Conservation (phyloP, 2,888 invertebrate genomes). For the Eupithecia exiguata region DNA sequence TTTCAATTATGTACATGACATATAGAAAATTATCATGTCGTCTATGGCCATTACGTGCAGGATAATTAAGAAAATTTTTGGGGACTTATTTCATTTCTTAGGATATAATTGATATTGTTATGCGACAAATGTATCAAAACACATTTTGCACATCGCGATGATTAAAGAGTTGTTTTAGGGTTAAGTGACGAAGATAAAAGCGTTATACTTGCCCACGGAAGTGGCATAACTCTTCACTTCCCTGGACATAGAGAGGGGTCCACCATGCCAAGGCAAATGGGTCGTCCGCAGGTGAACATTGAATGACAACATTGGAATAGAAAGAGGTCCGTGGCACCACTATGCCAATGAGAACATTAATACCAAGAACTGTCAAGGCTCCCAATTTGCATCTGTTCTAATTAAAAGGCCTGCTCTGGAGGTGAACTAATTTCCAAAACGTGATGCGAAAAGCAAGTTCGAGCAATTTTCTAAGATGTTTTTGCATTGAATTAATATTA, state of each 20-base stretch:
- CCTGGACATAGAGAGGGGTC: no score
- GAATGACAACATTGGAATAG: not conserved
- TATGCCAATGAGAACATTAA: not conserved
- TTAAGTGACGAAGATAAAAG: no score
- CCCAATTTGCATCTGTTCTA: not conserved
- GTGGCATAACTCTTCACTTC: no score
- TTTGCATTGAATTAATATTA: slow-evolving; percentile 8
- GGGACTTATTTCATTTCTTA: no score
- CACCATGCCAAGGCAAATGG: no score
- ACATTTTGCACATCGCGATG: no score
- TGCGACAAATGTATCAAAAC: no score
- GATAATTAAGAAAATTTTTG: no score
- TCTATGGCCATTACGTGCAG: not conserved
- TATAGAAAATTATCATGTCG: not conserved
- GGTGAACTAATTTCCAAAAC: slow-evolving; percentile 22
- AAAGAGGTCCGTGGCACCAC: not conserved
- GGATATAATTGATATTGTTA: no score
- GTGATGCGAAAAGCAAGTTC: slow-evolving; percentile 17
- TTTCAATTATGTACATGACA: not conserved
- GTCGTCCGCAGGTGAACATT: not conserved
- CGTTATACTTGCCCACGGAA: no score
- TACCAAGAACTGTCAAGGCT: not conserved
- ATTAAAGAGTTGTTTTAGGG: no score
- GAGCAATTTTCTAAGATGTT: not conserved
- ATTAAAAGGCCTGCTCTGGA: slow-evolving; percentile 15